Evolutionary conservation across 1,140 invertebrate species (phyloP).

Genomic region (Myzus persicae): DNA sequence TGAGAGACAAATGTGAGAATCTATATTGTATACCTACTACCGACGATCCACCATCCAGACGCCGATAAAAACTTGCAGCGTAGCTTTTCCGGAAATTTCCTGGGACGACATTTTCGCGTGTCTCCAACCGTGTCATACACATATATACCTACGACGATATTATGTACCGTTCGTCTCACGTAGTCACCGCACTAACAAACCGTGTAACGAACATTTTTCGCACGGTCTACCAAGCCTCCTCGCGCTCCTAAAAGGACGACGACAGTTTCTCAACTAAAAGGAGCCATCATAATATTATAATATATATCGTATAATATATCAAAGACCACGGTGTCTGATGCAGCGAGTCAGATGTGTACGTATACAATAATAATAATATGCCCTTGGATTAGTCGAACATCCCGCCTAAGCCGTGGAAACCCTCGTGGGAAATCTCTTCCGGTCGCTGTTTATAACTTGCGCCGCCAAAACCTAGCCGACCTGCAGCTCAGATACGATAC

Average conservation of each 20-base stretch:
- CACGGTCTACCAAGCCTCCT: neutral
- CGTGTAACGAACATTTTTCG: conserved; percentile 52
- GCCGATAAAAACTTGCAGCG: neutral
- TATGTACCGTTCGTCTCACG: neutral
- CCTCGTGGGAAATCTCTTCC: conserved; percentile 18
- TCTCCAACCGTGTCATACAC: neutral
- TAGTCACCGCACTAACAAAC: neutral
- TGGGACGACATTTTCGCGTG: neutral
- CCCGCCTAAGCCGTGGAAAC: neutral
- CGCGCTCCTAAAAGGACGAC: neutral
- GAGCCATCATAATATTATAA: neutral
- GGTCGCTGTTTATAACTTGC: neutral
- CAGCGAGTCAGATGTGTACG: neutral
- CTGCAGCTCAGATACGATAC: neutral
- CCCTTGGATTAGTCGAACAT: conserved; percentile 14
- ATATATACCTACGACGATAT: neutral
- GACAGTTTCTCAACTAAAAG: neutral
- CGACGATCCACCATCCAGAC: neutral
- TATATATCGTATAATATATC: neutral
- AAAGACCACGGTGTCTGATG: neutral
- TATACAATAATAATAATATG: neutral
- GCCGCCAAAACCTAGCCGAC: neutral
- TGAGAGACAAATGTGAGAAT: neutral
- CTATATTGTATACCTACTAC: neutral
- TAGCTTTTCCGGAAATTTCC: neutral